A percentile compares a stretch with the other conserved stretches of the same genome.
Conservation (phyloP, 1,140 invertebrate genomes). For the Solenopsis invicta region DNA sequence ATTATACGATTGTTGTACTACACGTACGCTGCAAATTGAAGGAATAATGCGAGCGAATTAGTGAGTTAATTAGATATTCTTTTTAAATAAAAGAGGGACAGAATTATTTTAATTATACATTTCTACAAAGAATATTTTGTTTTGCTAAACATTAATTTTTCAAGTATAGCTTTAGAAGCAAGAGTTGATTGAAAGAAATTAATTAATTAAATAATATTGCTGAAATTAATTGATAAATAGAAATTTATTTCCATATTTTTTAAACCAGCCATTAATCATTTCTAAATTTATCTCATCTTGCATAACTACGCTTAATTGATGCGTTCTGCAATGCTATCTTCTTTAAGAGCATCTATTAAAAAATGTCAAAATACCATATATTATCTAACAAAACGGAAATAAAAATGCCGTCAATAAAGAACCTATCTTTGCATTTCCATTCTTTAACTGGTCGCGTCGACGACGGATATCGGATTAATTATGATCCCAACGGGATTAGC, state of each 20-base stretch:
- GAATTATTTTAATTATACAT: background rate
- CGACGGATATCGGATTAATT: slow-evolving; percentile 41
- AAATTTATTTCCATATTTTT: background rate
- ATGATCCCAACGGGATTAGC: slow-evolving; percentile 44
- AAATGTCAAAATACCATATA: slow-evolving; percentile 29
- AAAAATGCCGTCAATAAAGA: slow-evolving; percentile 2
- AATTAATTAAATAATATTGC: background rate
- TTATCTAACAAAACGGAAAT: background rate
- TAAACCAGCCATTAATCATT: slow-evolving; percentile 9
- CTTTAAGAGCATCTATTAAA: background rate
- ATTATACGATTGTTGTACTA: background rate
- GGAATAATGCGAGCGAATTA: slow-evolving; percentile 26
- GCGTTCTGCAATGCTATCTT: background rate
- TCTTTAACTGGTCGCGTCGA: background rate
- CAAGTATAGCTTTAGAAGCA: background rate
- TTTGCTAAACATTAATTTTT: background rate
- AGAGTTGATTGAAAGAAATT: background rate
- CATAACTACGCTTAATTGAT: slow-evolving; percentile 28
- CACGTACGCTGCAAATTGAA: background rate
- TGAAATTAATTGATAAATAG: background rate
- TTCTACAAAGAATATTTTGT: background rate
- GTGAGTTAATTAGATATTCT: slow-evolving; percentile 1
- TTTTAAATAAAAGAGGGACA: background rate
- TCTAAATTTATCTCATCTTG: background rate
- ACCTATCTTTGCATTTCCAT: background rate